These are phyloP conservation scores for Elegia similella DNA, from an alignment of 2,888 invertebrate genomes.

Conservation along the genomic window DNA sequence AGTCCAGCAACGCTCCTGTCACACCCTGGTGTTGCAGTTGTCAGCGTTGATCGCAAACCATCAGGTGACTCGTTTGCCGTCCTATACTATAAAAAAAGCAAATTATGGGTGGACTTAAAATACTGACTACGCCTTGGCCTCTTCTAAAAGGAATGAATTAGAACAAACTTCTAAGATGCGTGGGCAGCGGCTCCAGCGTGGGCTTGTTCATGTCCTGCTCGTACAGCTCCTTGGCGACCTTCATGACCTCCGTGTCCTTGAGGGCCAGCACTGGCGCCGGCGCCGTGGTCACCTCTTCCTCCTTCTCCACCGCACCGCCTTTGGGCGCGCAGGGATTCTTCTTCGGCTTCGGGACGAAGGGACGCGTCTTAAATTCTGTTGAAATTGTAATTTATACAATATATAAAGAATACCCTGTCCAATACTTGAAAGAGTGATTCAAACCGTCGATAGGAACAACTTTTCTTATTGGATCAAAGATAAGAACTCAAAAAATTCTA, in stretches of 20 bases:
- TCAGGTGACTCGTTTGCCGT: too few species aligned
- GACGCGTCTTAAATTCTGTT: slow-evolving; percentile 61
- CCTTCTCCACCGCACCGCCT: slow-evolving; percentile 27
- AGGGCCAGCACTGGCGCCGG: slow-evolving; percentile 55
- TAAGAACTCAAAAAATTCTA: too few species aligned
- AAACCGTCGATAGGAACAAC: too few species aligned
- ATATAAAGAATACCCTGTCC: background rate
- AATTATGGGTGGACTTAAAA: too few species aligned
- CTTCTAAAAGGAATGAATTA: background rate
- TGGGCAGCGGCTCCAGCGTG: slow-evolving; percentile 58
- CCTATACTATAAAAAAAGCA: too few species aligned
- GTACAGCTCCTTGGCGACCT: slow-evolving; percentile 59
- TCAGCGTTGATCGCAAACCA: too few species aligned
- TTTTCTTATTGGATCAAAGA: too few species aligned
- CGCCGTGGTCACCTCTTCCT: slow-evolving; percentile 27
- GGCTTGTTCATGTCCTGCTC: slow-evolving; percentile 56
- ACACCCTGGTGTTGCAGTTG: too few species aligned
- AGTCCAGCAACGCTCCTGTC: too few species aligned
- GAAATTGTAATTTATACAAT: background rate
- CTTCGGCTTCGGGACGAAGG: slow-evolving; percentile 59
- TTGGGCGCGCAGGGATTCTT: slow-evolving; percentile 43
- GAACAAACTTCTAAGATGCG: slow-evolving; percentile 63
- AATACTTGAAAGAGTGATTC: too few species aligned
- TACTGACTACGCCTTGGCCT: background rate
- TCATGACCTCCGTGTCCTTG: slow-evolving; percentile 73